phyloP scores from a whole-genome alignment of 1,140 invertebrate species.

The Steinernema feltiae region DNA sequence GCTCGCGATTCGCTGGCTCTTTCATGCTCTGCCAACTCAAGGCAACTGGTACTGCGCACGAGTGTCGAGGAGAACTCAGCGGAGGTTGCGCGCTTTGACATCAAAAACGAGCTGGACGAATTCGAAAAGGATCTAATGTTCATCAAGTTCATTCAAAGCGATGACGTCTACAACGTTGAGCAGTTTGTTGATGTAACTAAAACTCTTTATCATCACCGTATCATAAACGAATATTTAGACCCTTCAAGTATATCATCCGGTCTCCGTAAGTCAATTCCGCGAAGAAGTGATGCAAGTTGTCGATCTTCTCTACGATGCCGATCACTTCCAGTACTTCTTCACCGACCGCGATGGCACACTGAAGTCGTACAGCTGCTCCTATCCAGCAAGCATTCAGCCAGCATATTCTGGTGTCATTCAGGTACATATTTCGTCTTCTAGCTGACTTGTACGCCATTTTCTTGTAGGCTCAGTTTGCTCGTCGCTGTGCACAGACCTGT shows the following conservation, averaged over 20 bases:
- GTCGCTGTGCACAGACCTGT: slow-evolving; percentile 57
- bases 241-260: slow-evolving; percentile 52
- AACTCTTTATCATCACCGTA: too few species aligned
- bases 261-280: slow-evolving; percentile 59
- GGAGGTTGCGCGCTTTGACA: slow-evolving; percentile 45
- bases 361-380: slow-evolving; percentile 55
- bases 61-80: slow-evolving; percentile 21
- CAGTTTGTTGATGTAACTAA: slow-evolving; percentile 47
- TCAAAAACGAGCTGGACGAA: slow-evolving; percentile 52
- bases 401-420: slow-evolving; percentile 57
- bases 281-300: slow-evolving; percentile 45
- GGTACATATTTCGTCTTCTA: slow-evolving; percentile 14
- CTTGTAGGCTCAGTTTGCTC: slow-evolving; percentile 50
- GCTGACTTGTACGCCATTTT: background rate
- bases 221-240: too few species aligned
- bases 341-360: slow-evolving; percentile 57
- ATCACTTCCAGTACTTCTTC: slow-evolving; percentile 57
- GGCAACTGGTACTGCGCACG: slow-evolving; percentile 36
- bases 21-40: slow-evolving; percentile 21
- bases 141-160: slow-evolving; percentile 53
- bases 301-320: slow-evolving; percentile 50
- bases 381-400: slow-evolving; percentile 52
- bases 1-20: slow-evolving; percentile 40
- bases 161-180: slow-evolving; percentile 55
- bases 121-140: slow-evolving; percentile 55